Evolutionary conservation across 2,113 vertebrate species (phyloP), one percentile per base, ranked within the genome.

Genomic region (Vulpes vulpes): DNA sequence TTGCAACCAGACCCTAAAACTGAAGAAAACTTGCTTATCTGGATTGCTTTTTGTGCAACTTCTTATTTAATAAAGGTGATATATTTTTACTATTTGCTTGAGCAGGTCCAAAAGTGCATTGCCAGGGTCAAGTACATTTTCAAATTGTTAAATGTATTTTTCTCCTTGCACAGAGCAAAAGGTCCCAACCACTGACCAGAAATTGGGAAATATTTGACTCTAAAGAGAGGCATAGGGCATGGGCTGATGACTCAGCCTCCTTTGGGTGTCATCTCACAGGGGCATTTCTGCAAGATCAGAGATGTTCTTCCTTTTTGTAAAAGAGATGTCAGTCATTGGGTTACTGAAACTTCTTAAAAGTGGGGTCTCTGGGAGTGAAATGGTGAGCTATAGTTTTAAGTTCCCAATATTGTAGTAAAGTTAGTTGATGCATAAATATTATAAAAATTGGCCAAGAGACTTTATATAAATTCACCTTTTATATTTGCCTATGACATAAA

Each of bases 91-190:
- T 49, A 38, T 85, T 94, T 93, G 9, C 22, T 67, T 67, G 3
- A 64, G 73, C 6, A 83, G 78, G 14, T 71, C 8, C 22, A 76
- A 89, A 93, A 92, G 23, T 94, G 3, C 5, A 78, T 88, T 78
- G 59, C 25, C 14, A 60, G 9, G n/a, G 57, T 83, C n/a, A 60
- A 81, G 19, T 32, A 94, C 49, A 85, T 95, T 83, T 94, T 67
- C 6, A 67, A 25, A 93, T 91, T 96, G 80, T 23, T 85, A 84
- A 87, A 71, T 95, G 32, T 87, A 64, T 49, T 89, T 94, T 95
- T 91, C 25, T 94, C 23, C 16, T 74, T 65, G 27, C n/a, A 67
- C 4, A 8, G 57, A 81, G 35, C 4, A 78, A 71, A 69, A 89
- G 16, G 1, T 43, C 15, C 86, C n/a, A 78, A 62, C 20, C 32